Evolutionary conservation across 2,888 invertebrate genomes (phyloP).

Genomic region (Rhamphomyia laevipes): DNA sequence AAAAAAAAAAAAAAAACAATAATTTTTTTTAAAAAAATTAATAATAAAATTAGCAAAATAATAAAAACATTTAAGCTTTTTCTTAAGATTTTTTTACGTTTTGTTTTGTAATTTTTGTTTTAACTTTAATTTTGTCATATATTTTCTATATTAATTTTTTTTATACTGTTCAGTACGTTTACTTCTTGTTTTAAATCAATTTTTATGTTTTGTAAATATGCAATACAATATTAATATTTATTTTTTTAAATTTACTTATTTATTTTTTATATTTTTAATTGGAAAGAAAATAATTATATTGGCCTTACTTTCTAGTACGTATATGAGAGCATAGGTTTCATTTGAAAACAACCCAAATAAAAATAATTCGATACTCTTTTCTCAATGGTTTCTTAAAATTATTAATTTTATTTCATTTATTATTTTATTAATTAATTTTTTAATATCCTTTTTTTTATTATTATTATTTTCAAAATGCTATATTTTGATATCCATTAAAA

Average conservation of each 20-base stretch:
- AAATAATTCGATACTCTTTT: not conserved
- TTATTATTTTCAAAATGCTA: not conserved
- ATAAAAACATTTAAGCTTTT: too few relatives aligned
- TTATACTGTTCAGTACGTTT: not conserved
- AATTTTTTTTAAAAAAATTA: too few relatives aligned
- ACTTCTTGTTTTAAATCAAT: not conserved
- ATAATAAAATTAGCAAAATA: too few relatives aligned
- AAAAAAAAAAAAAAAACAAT: too few relatives aligned
- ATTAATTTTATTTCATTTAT: not conserved
- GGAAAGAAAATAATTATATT: not conserved
- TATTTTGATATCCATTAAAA: not conserved
- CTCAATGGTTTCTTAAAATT: not conserved
- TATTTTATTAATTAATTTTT: not conserved
- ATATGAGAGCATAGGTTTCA: not conserved
- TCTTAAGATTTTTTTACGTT: too few relatives aligned
- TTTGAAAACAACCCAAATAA: not conserved
- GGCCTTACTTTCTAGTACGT: not conserved
- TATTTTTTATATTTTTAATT: not conserved
- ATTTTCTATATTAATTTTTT: not conserved
- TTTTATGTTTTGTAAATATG: not conserved
- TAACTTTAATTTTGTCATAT: too few relatives aligned
- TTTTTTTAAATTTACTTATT: not conserved
- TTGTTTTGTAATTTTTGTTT: too few relatives aligned
- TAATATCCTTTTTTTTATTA: not conserved
- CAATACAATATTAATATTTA: not conserved